Evolutionary conservation across 2,888 invertebrate genomes (phyloP), one percentile per base, ranked within the genome.

Genomic region (Chalcis sispes): DNA sequence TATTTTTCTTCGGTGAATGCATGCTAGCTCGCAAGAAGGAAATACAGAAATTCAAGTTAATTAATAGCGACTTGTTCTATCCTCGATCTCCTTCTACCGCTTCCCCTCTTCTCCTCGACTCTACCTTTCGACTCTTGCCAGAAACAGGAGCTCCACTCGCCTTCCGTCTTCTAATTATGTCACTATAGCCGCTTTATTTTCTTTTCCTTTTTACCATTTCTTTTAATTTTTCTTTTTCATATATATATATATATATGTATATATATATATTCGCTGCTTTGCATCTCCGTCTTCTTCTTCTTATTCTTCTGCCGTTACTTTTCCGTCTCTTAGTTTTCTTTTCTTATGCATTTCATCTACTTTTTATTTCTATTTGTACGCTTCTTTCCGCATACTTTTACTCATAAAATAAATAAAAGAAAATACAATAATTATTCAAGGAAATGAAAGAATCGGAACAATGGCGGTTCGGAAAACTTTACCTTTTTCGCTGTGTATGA

Each of bases 21-120:
- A 20, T 7, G 2, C 58, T 18, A 20, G 56, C n/a, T 25, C 58
- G 36, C 58, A 36, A 1, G 2, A 7, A 32, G 20, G 1, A 36
- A 20, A 59, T 40, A 59, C 23, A 32, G 58, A 75, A 67, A 67
- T 71, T 79, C 71, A 67, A 70, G 75, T 69, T 75, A 75, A 76
- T 76, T 79, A 72, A 72, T 64, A 77, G 78, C 74, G 77, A 72
- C 78, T 59, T 40, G 59, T 59, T 59, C 40, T 2, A 13, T 20
- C 7, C 36, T 7, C 58, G 15, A 42, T 4, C 42, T n/a, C 7
- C 42, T 42, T 13, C 15, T 13, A 15, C 42, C 42, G 2, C 42
- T 13, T 15, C 42, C 42, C 13, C 36, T 10, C 36, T 36, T 10
- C 36, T 36, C 10, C 10, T 36, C 15, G 13, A 1, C 54, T 10